Percentiles rank a stretch among this genome's conserved stretches.
These are phyloP conservation scores for Formica selysi DNA, from an alignment of 1,140 invertebrate genomes.

Conservation along the genomic window DNA sequence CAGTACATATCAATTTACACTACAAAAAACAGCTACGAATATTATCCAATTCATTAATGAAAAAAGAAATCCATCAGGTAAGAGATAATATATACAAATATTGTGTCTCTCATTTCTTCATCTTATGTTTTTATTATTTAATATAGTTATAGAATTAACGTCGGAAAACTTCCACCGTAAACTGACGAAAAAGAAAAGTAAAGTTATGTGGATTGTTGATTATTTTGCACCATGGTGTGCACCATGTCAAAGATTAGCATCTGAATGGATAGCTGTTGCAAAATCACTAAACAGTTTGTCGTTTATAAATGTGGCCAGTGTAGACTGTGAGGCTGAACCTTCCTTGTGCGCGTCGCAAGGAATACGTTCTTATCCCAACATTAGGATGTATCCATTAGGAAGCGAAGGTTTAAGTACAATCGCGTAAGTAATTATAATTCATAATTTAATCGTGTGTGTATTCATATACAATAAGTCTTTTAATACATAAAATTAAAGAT, in stretches of 20 bases:
- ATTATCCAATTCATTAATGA: conserved; percentile 91
- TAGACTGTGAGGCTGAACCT: conserved; percentile 89
- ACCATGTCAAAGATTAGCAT: conserved; percentile 89
- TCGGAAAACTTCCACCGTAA: conserved; percentile 87
- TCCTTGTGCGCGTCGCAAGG: conserved; percentile 88
- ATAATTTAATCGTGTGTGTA: background rate
- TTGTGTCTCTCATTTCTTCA: conserved; percentile 22
- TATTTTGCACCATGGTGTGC: conserved; percentile 91
- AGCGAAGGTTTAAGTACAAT: conserved; percentile 85
- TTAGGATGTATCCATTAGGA: conserved; percentile 89
- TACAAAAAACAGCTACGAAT: conserved; percentile 87
- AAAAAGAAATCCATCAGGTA: conserved; percentile 86
- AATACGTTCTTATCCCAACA: conserved; percentile 90
- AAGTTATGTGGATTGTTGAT: conserved; percentile 89
- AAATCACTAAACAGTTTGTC: conserved; percentile 83
- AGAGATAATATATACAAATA: conserved; percentile 42
- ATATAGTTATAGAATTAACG: conserved; percentile 88
- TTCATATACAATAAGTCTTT: background rate
- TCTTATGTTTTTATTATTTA: conserved; percentile 63
- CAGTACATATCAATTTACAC: conserved; percentile 88
- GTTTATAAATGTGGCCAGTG: conserved; percentile 89
- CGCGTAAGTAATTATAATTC: conserved; percentile 85
- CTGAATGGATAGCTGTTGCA: conserved; percentile 89
- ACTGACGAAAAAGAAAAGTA: conserved; percentile 85
- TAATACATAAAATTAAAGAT: background rate